Percentiles rank a stretch among this genome's conserved stretches.
Evolutionary conservation across 2,888 invertebrate genomes (phyloP).

Genomic region (Xestia ashworthii): DNA sequence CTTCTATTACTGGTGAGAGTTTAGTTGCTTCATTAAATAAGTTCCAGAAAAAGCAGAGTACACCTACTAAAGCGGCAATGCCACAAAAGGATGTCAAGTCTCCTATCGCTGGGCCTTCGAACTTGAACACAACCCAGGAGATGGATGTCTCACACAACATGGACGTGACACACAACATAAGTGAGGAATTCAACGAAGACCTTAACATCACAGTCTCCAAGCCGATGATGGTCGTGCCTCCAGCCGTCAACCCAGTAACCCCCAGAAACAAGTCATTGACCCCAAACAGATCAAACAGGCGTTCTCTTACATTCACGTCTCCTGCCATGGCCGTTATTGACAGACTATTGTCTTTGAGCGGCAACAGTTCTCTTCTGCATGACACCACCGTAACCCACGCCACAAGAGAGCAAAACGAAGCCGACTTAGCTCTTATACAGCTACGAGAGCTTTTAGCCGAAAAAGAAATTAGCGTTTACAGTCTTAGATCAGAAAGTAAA

Average conservation of each 20-base stretch:
- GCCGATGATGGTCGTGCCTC: conserved; percentile 87
- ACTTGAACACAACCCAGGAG: conserved; percentile 69
- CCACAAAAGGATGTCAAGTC: conserved; percentile 63
- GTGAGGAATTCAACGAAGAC: conserved; percentile 77
- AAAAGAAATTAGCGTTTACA: conserved; percentile 89
- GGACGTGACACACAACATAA: conserved; percentile 49
- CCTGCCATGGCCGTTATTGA: conserved; percentile 90
- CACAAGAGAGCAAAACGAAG: conserved; percentile 79
- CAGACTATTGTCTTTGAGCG: conserved; percentile 85
- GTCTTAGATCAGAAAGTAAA: conserved; percentile 87
- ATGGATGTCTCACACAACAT: conserved; percentile 59
- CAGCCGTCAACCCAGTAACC: conserved; percentile 83
- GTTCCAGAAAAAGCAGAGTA: conserved; percentile 79
- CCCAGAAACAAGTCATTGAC: conserved; percentile 80
- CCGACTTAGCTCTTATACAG: conserved; percentile 82
- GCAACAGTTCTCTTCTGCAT: conserved; percentile 78
- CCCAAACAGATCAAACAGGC: conserved; percentile 82
- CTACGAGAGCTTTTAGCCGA: conserved; percentile 89
- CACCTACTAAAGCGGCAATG: conserved; percentile 76
- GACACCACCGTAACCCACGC: conserved; percentile 74
- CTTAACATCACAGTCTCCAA: conserved; percentile 79
- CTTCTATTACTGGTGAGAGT: conserved; percentile 76
- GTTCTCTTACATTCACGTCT: conserved; percentile 85
- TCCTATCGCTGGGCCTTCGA: conserved; percentile 75
- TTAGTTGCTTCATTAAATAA: conserved; percentile 79